Evolutionary conservation across 2,113 vertebrate genomes (phyloP), one percentile per base, ranked within the genome.

Genomic region (Clarias gariepinus): DNA sequence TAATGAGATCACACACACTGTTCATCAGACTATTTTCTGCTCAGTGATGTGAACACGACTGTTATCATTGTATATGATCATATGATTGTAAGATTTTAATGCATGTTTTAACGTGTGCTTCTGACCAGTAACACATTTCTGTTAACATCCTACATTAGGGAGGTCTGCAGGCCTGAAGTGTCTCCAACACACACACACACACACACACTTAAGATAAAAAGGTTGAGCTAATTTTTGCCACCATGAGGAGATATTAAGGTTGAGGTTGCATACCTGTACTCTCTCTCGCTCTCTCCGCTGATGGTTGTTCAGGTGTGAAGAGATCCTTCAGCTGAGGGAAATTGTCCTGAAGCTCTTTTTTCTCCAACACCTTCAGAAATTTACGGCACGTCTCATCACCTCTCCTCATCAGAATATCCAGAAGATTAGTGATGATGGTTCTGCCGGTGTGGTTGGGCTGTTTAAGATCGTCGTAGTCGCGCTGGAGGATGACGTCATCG

Each of bases 361-460:
- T n/a, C 61, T 68, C 25, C 61, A 85, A 30, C 16, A 79, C 4
- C 18, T 85, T n/a, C 12, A 85, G 36, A 23, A 85, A 68, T 18
- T 8, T 16, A 3, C 3, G 9, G 25, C 84, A 85, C 3, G 47
- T 18, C 41, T 66, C 18, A 0, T 85, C 61, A 21, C 84, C 47
- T 6, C 41, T 41, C 41, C 41, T 6, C 41, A 41, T 78, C 60
- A 85, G 18, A 19, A n/a, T 85, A 52, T 85, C 84, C 41, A 85
- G 84, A 57, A 85, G 76, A 6, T 79, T 79, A 25, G 57, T 68
- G 18, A 85, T 60, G 61, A 85, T 79, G 21, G 18, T 41, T 61
- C 79, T 61, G 5, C 16, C 21, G 3, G 84, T 79, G 61, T 85
- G 15, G 52, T 85, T 66, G 36, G 25, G 33, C 0, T 60, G 55